phyloP scores from a whole-genome alignment of 2,113 vertebrate genomes.

The Cyanoderma ruficeps region DNA sequence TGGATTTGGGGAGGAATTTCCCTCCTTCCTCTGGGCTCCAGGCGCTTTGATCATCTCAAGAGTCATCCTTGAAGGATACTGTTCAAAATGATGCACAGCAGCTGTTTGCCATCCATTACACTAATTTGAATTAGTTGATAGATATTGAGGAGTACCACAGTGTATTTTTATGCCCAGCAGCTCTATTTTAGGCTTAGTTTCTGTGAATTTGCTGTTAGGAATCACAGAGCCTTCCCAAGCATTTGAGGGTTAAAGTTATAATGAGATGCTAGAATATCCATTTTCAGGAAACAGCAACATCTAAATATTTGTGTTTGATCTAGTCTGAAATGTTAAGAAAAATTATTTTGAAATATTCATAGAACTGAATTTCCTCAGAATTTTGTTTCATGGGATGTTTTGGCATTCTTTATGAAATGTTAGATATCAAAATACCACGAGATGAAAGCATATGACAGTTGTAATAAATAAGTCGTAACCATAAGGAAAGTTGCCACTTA shows the following conservation, averaged over 20 bases:
- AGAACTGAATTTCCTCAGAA: conserved; percentile 49
- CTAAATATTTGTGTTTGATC: conserved; percentile 60
- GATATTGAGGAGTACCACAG: neutral
- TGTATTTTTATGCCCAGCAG: neutral
- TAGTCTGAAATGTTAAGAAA: conserved; percentile 30
- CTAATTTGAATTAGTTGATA: neutral
- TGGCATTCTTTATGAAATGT: conserved; percentile 46
- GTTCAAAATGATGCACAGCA: neutral
- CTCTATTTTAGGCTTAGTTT: neutral
- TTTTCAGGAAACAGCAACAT: conserved; percentile 42
- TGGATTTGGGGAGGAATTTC: neutral
- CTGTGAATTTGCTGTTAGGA: neutral
- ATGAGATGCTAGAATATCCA: neutral
- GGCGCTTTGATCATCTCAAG: neutral
- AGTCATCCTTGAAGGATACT: neutral
- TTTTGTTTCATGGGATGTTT: conserved; percentile 46
- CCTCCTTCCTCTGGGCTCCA: neutral
- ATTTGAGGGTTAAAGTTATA: conserved; percentile 10
- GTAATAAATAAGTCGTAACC: conserved; percentile 32
- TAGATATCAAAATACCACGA: conserved; percentile 30
- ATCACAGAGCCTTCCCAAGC: neutral
- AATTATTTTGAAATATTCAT: conserved; percentile 54
- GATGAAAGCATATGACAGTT: conserved; percentile 55
- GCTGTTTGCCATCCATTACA: neutral
- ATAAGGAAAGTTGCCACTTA: neutral